These are phyloP conservation scores for Tenebrosternarchus preto DNA, from an alignment of 2,113 vertebrate genomes.

Conservation along the genomic window DNA sequence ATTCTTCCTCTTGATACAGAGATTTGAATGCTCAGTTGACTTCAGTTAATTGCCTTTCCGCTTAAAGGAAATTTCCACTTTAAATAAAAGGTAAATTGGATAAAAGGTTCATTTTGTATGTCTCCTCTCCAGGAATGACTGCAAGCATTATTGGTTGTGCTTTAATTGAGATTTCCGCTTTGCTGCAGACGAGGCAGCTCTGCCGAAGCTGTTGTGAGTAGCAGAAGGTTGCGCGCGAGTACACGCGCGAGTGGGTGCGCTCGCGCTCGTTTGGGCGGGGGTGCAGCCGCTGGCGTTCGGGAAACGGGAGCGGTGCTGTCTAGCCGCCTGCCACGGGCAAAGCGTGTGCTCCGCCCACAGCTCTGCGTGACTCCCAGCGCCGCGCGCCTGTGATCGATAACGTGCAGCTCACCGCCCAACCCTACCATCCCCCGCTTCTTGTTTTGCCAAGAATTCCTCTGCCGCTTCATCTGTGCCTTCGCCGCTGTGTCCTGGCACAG, in stretches of 20 bases:
- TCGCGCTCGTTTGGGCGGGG: too few species aligned
- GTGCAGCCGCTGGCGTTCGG: too few species aligned
- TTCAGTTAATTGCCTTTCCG: conserved; percentile 80
- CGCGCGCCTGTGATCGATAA: conserved; percentile 75
- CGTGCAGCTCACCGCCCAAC: conserved; percentile 59
- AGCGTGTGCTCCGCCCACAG: conserved; percentile 73
- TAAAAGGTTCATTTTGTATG: conserved; percentile 74
- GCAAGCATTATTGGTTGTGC: conserved; percentile 72
- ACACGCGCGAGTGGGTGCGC: conserved; percentile 3
- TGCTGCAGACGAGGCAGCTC: conserved; percentile 68
- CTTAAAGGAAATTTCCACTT: conserved; percentile 73
- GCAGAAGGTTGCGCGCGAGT: conserved; percentile 32
- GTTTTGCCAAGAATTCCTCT: conserved; percentile 64
- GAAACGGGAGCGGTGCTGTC: conserved; percentile 72
- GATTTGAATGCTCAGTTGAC: conserved; percentile 78
- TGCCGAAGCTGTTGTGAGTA: conserved; percentile 42
- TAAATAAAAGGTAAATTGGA: conserved; percentile 80
- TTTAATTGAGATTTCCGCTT: conserved; percentile 80
- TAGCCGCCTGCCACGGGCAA: conserved; percentile 70
- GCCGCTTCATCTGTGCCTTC: conserved; percentile 71
- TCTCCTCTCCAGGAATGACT: conserved; percentile 70
- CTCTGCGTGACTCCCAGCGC: conserved; percentile 59
- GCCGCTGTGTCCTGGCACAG: conserved; percentile 49
- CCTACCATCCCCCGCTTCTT: conserved; percentile 59
- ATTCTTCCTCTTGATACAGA: conserved; percentile 72